Conservation (phyloP, 1,140 invertebrate genomes). For the Microvelia longipes region DNA sequence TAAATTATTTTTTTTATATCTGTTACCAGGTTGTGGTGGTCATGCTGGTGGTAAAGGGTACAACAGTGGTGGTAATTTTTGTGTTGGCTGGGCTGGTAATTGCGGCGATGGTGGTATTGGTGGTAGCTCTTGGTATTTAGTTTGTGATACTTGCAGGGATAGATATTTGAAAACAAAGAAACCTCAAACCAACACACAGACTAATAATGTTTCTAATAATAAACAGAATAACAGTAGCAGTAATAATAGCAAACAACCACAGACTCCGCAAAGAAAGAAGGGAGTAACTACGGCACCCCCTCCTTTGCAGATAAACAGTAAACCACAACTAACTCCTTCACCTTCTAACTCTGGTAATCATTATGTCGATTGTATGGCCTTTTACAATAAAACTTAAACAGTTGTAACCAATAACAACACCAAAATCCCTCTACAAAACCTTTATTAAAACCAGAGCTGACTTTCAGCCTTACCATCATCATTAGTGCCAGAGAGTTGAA, state of each 20-base stretch:
- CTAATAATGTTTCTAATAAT: not conserved
- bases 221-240: not conserved
- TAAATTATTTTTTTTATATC: no score
- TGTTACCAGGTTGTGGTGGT: slow-evolving; percentile 62
- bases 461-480: no score
- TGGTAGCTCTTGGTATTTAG: slow-evolving; percentile 76
- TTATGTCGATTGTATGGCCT: not conserved
- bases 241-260: slow-evolving; percentile 2
- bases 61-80: slow-evolving; percentile 68
- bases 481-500: no score
- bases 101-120: slow-evolving; percentile 75
- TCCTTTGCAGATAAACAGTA: slow-evolving; percentile 16
- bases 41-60: slow-evolving; percentile 76
- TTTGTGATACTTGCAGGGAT: slow-evolving; percentile 76
- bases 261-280: slow-evolving; percentile 25
- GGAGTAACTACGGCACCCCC: slow-evolving; percentile 6
- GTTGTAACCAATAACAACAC: no score
- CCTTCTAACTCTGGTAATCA: slow-evolving; percentile 24
- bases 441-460: no score
- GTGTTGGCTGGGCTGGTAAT: slow-evolving; percentile 58
- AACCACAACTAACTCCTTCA: slow-evolving; percentile 26
- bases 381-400: not conserved
- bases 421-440: no score
- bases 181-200: not conserved
- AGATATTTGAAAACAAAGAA: slow-evolving; percentile 52